Percentiles rank a stretch among this genome's conserved stretches.
Evolutionary conservation across 2,113 vertebrate genomes (phyloP).

Genomic region (Fregata magnificens): DNA sequence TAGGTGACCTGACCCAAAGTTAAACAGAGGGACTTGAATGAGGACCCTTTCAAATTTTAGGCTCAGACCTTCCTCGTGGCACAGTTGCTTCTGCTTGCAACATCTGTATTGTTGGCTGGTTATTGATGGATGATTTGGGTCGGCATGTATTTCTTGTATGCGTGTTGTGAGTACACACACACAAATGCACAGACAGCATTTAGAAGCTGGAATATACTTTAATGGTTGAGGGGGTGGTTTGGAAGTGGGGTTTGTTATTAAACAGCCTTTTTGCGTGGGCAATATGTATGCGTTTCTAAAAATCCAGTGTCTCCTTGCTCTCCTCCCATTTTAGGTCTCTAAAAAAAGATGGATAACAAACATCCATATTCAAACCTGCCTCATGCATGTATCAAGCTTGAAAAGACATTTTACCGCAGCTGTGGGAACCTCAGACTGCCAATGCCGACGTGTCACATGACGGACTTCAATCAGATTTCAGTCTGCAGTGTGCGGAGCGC

Average conservation of each 20-base stretch:
- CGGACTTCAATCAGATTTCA: not conserved
- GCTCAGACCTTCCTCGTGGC: not conserved
- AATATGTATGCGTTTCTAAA: not conserved
- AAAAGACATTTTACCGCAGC: not conserved
- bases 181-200: not conserved
- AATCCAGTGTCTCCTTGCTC: not conserved
- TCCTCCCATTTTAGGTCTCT: not conserved
- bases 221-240: not conserved
- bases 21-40: not conserved
- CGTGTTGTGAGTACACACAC: fast-evolving
- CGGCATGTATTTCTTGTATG: not conserved
- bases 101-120: not conserved
- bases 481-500: not conserved
- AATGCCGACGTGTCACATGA: not conserved
- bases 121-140: fast-evolving
- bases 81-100: fast-evolving
- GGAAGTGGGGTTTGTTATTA: not conserved
- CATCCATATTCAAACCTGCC: not conserved
- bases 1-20: not conserved
- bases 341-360: not conserved
- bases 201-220: not conserved
- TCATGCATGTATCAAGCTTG: not conserved
- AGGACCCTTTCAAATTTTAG: not conserved
- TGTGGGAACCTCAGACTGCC: not conserved
- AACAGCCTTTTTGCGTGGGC: not conserved